Conservation (phyloP, 1,140 invertebrate species). For the Acromyrmex charruanus region DNA sequence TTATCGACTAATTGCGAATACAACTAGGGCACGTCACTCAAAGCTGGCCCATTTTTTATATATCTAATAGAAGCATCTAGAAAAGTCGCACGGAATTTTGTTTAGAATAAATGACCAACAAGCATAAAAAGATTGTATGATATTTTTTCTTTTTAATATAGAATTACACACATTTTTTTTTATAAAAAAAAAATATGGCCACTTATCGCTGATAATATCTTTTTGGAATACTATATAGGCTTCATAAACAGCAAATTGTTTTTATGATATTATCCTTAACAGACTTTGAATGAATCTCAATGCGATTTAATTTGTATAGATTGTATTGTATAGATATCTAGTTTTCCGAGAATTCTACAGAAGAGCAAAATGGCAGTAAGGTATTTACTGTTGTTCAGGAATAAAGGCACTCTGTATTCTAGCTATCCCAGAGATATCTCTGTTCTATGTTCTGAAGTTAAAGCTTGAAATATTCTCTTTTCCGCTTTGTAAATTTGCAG, state of each 20-base stretch:
- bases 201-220: not conserved
- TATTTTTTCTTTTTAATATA: not conserved
- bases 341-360: constrained; percentile 11
- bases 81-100: not conserved
- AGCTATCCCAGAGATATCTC: not conserved
- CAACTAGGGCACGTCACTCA: not conserved
- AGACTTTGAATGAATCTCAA: not conserved
- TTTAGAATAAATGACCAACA: not conserved
- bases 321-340: not conserved
- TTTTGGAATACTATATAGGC: not conserved
- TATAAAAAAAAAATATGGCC: not conserved
- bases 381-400: constrained; percentile 30
- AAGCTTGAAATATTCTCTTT: not conserved
- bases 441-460: not conserved
- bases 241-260: not conserved
- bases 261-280: not conserved
- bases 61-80: constrained; percentile 18
- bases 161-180: not conserved
- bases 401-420: constrained; percentile 31
- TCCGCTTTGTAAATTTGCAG: not conserved
- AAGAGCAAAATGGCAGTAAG: not conserved
- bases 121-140: not conserved
- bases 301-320: constrained; percentile 5
- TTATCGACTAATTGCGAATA: not conserved
- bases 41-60: not conserved